A percentile compares a stretch with the other conserved stretches of the same genome.
Conservation (phyloP, 1,140 invertebrate species). For the Microvelia longipes region DNA sequence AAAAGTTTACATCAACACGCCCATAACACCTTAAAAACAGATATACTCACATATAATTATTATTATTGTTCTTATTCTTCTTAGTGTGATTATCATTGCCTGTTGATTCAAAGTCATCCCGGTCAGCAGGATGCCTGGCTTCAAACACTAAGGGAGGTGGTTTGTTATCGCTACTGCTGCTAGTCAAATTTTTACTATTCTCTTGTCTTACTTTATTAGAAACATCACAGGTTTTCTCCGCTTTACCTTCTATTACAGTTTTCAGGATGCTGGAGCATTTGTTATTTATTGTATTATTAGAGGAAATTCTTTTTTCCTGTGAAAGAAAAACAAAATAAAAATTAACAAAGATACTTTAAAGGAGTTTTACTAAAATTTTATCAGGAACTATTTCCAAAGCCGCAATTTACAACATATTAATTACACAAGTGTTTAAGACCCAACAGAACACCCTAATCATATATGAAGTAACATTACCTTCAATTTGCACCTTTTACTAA, state of each 20-base stretch:
- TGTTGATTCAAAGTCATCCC: constrained; percentile 51
- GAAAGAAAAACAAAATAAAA: no score
- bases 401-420: no score
- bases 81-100: constrained; percentile 39
- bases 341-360: no score
- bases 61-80: background rate
- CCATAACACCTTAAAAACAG: no score
- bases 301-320: background rate
- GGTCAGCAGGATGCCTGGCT: constrained; percentile 43
- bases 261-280: background rate
- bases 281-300: no score
- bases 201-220: background rate
- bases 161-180: background rate
- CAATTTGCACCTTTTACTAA: no score
- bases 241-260: constrained; percentile 1
- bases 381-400: no score
- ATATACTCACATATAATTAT: background rate
- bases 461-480: no score
- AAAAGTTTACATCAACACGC: no score
- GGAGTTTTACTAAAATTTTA: no score
- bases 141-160: constrained; percentile 38
- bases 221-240: background rate
- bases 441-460: no score
- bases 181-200: background rate
- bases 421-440: no score